Evolutionary conservation across 2,888 invertebrate genomes (phyloP).

Genomic region (Megamerina dolium): DNA sequence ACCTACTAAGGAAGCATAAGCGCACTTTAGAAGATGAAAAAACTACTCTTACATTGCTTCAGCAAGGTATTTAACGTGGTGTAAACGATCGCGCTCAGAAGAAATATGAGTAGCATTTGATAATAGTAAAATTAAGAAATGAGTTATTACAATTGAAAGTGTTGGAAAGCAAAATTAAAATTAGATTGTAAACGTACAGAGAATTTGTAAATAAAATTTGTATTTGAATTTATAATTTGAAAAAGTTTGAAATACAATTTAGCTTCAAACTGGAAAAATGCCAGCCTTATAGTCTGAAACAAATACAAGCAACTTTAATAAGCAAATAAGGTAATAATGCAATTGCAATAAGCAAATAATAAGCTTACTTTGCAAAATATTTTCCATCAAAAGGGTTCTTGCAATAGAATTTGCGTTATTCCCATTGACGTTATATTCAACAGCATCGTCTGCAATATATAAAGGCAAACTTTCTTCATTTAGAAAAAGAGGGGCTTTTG

Average conservation of each 20-base stretch:
- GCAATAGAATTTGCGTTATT: not conserved
- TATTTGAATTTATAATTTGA: too few relatives aligned
- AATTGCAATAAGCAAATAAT: too few relatives aligned
- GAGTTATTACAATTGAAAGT: constrained; percentile 7
- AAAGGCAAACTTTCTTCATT: constrained; percentile 5
- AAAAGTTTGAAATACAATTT: too few relatives aligned
- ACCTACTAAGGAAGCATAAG: not conserved
- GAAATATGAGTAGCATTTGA: constrained; percentile 4
- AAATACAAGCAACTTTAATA: too few relatives aligned
- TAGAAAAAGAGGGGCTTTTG: constrained; percentile 5
- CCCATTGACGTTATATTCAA: not conserved
- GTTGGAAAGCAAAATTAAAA: constrained; percentile 1
- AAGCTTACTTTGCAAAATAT: constrained; percentile 3
- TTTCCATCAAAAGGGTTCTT: constrained; percentile 4
- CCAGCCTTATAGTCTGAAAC: too few relatives aligned
- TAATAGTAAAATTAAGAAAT: constrained; percentile 7
- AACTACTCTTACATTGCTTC: constrained; percentile 1
- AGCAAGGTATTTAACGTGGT: constrained; percentile 8
- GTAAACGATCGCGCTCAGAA: constrained; percentile 10
- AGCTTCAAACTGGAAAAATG: too few relatives aligned
- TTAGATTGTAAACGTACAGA: too few relatives aligned
- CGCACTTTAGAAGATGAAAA: constrained; percentile 7
- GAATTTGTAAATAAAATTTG: too few relatives aligned
- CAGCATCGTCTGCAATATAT: constrained; percentile 2
- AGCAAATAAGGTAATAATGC: too few relatives aligned